phyloP scores from a whole-genome alignment of 2,888 invertebrate genomes.

The Scrobipalpa costella region DNA sequence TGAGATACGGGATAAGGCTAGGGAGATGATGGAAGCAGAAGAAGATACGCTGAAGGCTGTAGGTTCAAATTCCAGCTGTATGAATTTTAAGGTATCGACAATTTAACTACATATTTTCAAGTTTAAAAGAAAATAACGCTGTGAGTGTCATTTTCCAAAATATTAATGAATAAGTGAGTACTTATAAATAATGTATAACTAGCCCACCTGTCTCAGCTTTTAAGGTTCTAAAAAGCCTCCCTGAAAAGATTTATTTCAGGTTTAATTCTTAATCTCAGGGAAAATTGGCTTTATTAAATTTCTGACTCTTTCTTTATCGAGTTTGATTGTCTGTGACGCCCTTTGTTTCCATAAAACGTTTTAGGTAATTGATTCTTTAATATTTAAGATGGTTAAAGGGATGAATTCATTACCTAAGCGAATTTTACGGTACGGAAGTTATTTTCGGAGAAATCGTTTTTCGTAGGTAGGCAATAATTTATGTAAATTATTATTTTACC shows the following conservation, averaged over 20 bases:
- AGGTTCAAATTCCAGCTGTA: no score
- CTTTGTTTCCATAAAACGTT: slow-evolving; percentile 19
- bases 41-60: no score
- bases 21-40: no score
- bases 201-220: no score
- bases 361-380: slow-evolving; percentile 17
- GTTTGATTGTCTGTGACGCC: slow-evolving; percentile 27
- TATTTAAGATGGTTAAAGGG: slow-evolving; percentile 24
- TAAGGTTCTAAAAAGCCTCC: not conserved
- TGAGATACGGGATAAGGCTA: no score
- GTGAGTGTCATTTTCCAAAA: no score
- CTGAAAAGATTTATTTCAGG: slow-evolving; percentile 17
- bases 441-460: not conserved
- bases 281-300: slow-evolving; percentile 34
- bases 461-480: not conserved
- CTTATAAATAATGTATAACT: no score
- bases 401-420: slow-evolving; percentile 4
- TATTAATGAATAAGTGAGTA: no score
- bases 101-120: no score
- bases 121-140: no score
- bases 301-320: slow-evolving; percentile 30
- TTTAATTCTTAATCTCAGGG: slow-evolving; percentile 14
- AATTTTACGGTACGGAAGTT: not conserved
- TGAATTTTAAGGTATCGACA: no score
- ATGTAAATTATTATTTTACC: not conserved